Conservation (phyloP, 2,888 invertebrate genomes). For the Bibio marci region DNA sequence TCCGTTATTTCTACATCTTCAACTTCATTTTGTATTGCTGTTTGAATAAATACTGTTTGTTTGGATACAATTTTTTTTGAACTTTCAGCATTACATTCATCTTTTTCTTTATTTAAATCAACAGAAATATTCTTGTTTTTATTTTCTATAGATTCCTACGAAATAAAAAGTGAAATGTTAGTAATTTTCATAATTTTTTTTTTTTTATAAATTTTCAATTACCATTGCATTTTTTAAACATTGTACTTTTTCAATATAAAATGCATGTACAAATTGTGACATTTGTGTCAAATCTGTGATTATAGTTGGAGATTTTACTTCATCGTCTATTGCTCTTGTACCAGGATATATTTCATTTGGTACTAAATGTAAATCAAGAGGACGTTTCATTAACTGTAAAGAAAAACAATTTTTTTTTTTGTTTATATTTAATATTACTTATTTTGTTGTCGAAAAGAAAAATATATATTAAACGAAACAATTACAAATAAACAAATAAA, state of each 20-base stretch:
- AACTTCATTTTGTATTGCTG: constrained; percentile 36
- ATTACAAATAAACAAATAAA: too few relatives aligned
- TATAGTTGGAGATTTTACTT: constrained; percentile 34
- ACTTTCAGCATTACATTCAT: too few relatives aligned
- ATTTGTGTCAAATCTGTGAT: constrained; percentile 81
- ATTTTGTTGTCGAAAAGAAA: too few relatives aligned
- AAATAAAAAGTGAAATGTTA: too few relatives aligned
- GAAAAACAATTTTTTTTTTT: constrained; percentile 7
- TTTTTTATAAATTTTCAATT: too few relatives aligned
- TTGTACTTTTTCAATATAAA: constrained; percentile 65
- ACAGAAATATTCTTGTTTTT: too few relatives aligned
- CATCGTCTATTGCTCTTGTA: constrained; percentile 35
- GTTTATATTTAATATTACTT: not conserved
- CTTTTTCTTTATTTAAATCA: too few relatives aligned
- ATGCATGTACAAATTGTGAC: constrained; percentile 86
- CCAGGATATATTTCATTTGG: constrained; percentile 69
- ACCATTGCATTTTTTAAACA: constrained; percentile 32
- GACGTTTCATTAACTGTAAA: constrained; percentile 59
- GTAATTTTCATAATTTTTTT: too few relatives aligned
- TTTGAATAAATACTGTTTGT: constrained; percentile 19
- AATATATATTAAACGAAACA: too few relatives aligned
- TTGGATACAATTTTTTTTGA: constrained; percentile 10
- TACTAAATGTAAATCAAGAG: constrained; percentile 60
- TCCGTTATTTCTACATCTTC: constrained; percentile 7
- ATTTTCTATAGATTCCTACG: too few relatives aligned